These are phyloP conservation scores for Cetoscarus ocellatus DNA, from an alignment of 2,797 vertebrate species.

Conservation along the genomic window DNA sequence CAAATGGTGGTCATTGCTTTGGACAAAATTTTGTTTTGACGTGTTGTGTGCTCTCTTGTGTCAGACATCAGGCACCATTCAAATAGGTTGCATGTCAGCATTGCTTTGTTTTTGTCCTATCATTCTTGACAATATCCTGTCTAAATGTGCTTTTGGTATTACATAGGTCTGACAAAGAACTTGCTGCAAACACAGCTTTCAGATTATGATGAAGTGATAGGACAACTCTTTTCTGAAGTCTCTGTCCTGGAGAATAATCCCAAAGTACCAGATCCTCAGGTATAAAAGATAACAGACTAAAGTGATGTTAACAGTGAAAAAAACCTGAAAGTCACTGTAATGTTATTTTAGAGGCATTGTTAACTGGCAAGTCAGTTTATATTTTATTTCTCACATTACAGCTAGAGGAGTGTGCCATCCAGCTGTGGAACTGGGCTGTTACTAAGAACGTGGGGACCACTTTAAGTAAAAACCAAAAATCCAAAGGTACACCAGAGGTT, in stretches of 20 bases:
- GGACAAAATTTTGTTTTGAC: background rate
- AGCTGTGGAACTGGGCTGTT: conserved; percentile 94
- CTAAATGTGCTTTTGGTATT: background rate
- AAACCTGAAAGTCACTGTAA: too few species aligned
- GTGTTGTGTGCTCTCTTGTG: background rate
- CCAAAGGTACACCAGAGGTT: conserved; percentile 82
- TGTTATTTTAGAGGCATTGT: too few species aligned
- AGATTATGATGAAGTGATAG: conserved; percentile 77
- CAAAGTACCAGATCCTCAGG: conserved; percentile 78
- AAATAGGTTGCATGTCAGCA: background rate
- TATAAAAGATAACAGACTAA: conserved; percentile 53
- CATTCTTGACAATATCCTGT: background rate
- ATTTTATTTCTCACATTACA: conserved; percentile 56
- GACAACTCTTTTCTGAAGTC: conserved; percentile 85
- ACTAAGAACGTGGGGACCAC: conserved; percentile 78
- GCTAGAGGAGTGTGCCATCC: conserved; percentile 90
- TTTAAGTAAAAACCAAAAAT: conserved; percentile 86
- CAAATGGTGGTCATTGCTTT: background rate
- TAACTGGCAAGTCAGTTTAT: background rate
- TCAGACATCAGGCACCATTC: background rate
- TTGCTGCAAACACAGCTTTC: conserved; percentile 75
- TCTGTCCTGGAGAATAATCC: conserved; percentile 61
- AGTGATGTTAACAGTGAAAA: too few species aligned
- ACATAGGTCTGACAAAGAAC: conserved; percentile 75
- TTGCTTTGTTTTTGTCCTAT: conserved; percentile 1